phyloP scores from a whole-genome alignment of 2,888 invertebrate genomes.

The Leptinotarsa tumamoca region DNA sequence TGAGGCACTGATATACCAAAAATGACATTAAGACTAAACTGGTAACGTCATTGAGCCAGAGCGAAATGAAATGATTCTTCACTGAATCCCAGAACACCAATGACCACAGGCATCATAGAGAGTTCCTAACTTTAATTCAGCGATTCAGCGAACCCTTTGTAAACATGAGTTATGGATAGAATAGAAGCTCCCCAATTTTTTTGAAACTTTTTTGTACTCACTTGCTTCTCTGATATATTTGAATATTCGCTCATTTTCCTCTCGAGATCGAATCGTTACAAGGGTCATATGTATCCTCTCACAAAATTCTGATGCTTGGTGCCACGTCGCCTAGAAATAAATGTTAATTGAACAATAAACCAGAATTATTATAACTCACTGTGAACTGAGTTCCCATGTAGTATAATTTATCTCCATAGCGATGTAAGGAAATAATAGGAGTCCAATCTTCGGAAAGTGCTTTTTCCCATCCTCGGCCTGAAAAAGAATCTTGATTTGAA shows the following conservation, averaged over 20 bases:
- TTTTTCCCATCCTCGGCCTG: conserved; percentile 13
- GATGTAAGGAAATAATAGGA: conserved; percentile 2
- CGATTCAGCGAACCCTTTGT: no score
- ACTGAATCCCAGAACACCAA: no score
- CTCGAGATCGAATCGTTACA: not conserved
- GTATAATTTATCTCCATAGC: conserved; percentile 12
- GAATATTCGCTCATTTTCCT: conserved; percentile 18
- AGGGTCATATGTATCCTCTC: conserved; percentile 17
- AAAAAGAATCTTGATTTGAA: not conserved
- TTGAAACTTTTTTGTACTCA: not conserved
- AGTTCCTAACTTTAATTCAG: no score
- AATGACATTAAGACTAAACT: no score
- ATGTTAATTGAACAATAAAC: not conserved
- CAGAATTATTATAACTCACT: not conserved
- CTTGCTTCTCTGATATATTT: conserved; percentile 19
- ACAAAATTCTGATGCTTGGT: conserved; percentile 6
- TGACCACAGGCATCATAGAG: no score
- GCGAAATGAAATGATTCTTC: no score
- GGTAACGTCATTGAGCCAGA: no score
- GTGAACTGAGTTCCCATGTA: conserved; percentile 8
- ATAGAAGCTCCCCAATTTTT: no score
- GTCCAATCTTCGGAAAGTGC: not conserved
- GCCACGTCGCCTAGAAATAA: conserved; percentile 3
- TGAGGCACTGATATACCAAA: no score
- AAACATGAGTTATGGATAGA: no score